Evolutionary conservation across 2,113 vertebrate species (phyloP).

Genomic region (Columba livia): DNA sequence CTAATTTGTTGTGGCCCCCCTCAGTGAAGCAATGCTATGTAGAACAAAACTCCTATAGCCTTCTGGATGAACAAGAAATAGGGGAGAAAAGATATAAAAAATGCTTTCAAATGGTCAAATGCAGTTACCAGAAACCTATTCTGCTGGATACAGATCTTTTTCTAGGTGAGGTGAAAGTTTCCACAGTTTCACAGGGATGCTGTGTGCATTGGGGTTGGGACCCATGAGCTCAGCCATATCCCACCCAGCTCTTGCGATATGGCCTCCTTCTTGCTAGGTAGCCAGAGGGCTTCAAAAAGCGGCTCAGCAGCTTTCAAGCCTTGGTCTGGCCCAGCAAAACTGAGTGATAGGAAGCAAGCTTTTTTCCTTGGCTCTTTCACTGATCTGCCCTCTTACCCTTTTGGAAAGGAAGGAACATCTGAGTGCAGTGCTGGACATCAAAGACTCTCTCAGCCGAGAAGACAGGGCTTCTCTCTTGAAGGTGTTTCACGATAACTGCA

Average conservation of each 20-base stretch:
- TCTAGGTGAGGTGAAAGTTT: background rate
- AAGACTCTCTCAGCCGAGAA: background rate
- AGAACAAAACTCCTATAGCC: background rate
- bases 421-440: slow-evolving; percentile 47
- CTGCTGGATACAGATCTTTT: background rate
- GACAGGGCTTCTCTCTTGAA: slow-evolving; percentile 51
- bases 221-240: background rate
- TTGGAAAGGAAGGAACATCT: slow-evolving; percentile 61
- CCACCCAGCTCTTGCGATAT: background rate
- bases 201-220: background rate
- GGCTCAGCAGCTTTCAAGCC: background rate
- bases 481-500: background rate
- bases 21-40: background rate
- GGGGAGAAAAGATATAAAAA: background rate
- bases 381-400: background rate
- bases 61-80: background rate
- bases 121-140: background rate
- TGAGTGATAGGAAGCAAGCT: background rate
- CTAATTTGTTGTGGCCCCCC: fast-evolving
- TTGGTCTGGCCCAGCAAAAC: background rate
- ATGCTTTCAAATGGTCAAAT: background rate
- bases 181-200: background rate
- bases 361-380: background rate
- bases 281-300: background rate
- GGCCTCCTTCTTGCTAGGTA: background rate